A percentile compares a stretch with the other conserved stretches of the same genome.
Conservation (phyloP, 2,888 invertebrate species). For the Gryllus longicercus region DNA sequence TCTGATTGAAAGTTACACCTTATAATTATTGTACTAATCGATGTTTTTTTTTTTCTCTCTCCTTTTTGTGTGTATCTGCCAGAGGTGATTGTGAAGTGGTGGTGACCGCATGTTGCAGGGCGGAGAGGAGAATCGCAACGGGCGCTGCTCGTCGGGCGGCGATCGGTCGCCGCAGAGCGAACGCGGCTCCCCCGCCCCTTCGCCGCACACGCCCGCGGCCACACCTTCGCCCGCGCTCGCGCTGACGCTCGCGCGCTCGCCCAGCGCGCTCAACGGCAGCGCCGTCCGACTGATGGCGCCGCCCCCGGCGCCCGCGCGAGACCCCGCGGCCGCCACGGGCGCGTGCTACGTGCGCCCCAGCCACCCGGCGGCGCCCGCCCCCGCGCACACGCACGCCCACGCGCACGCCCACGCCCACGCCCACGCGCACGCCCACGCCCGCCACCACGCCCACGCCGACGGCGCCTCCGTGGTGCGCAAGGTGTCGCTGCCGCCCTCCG, state of each 20-base stretch:
- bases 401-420: too few relatives aligned
- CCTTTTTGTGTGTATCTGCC: too few relatives aligned
- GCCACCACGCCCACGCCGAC: not conserved
- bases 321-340: not conserved
- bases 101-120: too few relatives aligned
- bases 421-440: not conserved
- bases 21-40: too few relatives aligned
- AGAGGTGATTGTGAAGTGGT: too few relatives aligned
- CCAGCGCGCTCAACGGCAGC: not conserved
- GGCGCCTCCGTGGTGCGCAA: slow-evolving; percentile 22
- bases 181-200: not conserved
- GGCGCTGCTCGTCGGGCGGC: not conserved
- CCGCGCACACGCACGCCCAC: not conserved
- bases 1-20: too few relatives aligned
- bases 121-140: not conserved
- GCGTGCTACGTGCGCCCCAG: not conserved
- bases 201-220: not conserved
- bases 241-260: not conserved
- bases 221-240: not conserved
- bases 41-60: too few relatives aligned
- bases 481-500: slow-evolving; percentile 4
- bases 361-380: not conserved
- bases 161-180: too few relatives aligned
- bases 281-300: slow-evolving; percentile 17
- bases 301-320: not conserved